phyloP scores from a whole-genome alignment of 2,888 invertebrate species.

The Cephus runcator region DNA sequence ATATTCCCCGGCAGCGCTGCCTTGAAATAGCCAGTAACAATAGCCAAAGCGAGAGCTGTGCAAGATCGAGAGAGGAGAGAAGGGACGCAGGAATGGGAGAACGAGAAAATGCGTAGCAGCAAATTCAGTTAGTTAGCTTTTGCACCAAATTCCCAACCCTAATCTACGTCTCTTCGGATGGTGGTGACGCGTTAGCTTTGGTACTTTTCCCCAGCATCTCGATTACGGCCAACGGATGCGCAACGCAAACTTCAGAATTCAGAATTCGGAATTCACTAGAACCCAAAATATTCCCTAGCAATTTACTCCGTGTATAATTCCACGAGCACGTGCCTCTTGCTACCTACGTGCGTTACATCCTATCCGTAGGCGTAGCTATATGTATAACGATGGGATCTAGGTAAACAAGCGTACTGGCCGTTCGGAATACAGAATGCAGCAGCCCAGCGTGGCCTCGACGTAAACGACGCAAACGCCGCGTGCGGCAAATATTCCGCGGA shows the following conservation, averaged over 20 bases:
- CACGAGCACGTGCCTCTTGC: background rate
- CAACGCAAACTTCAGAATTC: background rate
- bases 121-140: conserved; percentile 9
- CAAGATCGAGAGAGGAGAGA: background rate
- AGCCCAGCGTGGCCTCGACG: background rate
- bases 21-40: background rate
- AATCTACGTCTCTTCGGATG: background rate
- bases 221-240: background rate
- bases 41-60: background rate
- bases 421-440: background rate
- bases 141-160: background rate
- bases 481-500: background rate
- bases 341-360: too few species aligned
- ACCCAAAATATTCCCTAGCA: background rate
- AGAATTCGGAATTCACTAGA: background rate
- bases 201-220: background rate
- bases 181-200: background rate
- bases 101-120: conserved; percentile 1
- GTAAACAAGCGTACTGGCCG: background rate
- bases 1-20: background rate
- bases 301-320: background rate
- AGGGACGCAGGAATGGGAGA: background rate
- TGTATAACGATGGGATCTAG: background rate
- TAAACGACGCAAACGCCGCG: background rate
- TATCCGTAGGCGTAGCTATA: background rate